These are phyloP conservation scores for Aulostomus chinensis DNA, from an alignment of 2,797 vertebrate genomes.

Conservation along the genomic window DNA sequence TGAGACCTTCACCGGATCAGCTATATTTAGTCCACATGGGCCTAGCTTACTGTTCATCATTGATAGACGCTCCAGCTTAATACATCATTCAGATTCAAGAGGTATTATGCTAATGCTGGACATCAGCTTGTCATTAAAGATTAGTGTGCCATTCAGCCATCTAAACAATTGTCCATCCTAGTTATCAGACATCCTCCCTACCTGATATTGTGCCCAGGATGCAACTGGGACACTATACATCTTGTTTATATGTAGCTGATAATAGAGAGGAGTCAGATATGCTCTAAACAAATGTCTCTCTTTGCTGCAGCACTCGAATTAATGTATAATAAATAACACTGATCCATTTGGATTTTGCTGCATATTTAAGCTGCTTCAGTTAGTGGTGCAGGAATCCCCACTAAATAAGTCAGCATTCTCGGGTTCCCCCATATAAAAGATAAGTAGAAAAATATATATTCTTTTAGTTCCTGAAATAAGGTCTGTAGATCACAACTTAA, in stretches of 20 bases:
- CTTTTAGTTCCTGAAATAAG: too few species aligned
- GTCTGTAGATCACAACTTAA: too few species aligned
- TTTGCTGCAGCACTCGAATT: too few species aligned
- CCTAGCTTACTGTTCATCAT: constrained; percentile 40
- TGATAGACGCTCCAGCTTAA: constrained; percentile 51
- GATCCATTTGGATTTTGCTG: too few species aligned
- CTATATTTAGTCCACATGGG: constrained; percentile 63
- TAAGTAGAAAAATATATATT: too few species aligned
- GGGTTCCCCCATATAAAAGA: too few species aligned
- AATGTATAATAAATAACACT: too few species aligned
- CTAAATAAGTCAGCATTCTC: too few species aligned
- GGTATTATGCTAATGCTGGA: constrained; percentile 57
- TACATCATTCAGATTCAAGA: constrained; percentile 51
- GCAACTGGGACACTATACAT: not conserved
- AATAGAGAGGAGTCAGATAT: too few species aligned
- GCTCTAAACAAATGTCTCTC: too few species aligned
- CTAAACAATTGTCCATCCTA: constrained; percentile 16
- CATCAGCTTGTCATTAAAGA: constrained; percentile 48
- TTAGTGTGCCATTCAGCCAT: constrained; percentile 24
- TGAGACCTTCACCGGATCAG: constrained; percentile 64
- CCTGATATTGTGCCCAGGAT: constrained; percentile 16
- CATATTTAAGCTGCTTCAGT: too few species aligned
- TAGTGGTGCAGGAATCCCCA: too few species aligned
- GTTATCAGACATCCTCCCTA: constrained; percentile 26
- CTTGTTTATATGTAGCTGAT: constrained; percentile 10